Evolutionary conservation across 2,797 vertebrate genomes (phyloP).

Genomic region (Sarcoramphus papa): DNA sequence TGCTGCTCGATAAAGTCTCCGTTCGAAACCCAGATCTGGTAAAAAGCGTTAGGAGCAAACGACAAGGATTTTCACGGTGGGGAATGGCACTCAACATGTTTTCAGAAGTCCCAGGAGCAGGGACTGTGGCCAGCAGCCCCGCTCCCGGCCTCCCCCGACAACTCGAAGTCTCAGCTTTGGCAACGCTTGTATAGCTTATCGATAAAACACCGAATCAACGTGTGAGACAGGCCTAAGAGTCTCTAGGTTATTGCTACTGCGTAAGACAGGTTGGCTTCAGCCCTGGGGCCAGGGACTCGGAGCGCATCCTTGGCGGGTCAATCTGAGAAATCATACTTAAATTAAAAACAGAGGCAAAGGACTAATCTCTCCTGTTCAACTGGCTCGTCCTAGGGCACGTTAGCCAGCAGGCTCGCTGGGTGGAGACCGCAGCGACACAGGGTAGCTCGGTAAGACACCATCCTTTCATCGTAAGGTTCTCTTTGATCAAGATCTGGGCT

Average conservation of each 20-base stretch:
- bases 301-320: background rate
- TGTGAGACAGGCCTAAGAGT: background rate
- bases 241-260: slow-evolving; percentile 28
- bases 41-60: background rate
- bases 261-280: background rate
- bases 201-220: background rate
- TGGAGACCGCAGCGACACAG: background rate
- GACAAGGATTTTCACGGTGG: background rate
- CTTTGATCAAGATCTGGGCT: background rate
- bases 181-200: background rate
- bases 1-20: background rate
- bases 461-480: background rate
- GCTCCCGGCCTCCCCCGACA: background rate
- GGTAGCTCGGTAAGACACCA: background rate
- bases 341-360: background rate
- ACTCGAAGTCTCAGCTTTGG: slow-evolving; percentile 20
- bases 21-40: background rate
- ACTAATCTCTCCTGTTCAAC: background rate
- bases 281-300: background rate
- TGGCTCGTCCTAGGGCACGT: background rate
- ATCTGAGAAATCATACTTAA: background rate
- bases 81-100: background rate
- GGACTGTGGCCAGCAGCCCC: background rate
- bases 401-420: background rate
- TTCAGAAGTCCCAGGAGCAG: background rate